Evolutionary conservation across 1,140 invertebrate species (phyloP), one percentile per base, ranked within the genome.

Genomic region (Lepidurus arcticus): DNA sequence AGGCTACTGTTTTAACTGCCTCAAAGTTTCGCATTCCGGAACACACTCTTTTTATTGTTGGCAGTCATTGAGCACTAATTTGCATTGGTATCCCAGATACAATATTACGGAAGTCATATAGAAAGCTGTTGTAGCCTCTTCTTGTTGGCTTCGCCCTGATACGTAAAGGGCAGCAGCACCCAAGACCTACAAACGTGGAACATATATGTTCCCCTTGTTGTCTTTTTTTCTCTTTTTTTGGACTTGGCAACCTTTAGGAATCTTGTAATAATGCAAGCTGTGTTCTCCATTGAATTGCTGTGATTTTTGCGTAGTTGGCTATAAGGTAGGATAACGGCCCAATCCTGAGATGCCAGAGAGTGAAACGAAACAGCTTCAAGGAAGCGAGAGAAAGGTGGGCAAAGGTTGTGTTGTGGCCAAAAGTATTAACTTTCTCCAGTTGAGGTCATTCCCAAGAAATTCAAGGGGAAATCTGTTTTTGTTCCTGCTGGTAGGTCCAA

Each of bases 321-420:
- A 21, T n/a, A 21, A n/a, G 45, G 4, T 21, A 11, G 16, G 53
- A 7, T 34, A 34, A 34, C 34, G 6, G 53, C 21, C 53, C 53
- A 65, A 65, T 65, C 53, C 9, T 65, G 16, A 34, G 34, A 65
- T 65, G 53, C 21, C 53, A 65, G 21, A 65, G 13, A 6, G 53
- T n/a, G 7, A 65, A 65, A 16, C 8, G 8, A 21, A 65, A 21
- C 53, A n/a, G 34, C 34, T 34, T 4, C 34, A 34, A 16, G 6
- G 53, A 65, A 65, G 53, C 53, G 53, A 65, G 53, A 65, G 53
- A 65, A 65, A 65, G 53, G 53, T 65, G 53, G 53, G 53, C 8
- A 65, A 65, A 65, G 53, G 53, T 65, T 65, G 53, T 21, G 53
- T 65, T 65, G 53, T 21, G 53, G 16, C 53, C 16, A 16, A 7